Conservation (phyloP, 2,113 vertebrate species). For the Takifugu flavidus region DNA sequence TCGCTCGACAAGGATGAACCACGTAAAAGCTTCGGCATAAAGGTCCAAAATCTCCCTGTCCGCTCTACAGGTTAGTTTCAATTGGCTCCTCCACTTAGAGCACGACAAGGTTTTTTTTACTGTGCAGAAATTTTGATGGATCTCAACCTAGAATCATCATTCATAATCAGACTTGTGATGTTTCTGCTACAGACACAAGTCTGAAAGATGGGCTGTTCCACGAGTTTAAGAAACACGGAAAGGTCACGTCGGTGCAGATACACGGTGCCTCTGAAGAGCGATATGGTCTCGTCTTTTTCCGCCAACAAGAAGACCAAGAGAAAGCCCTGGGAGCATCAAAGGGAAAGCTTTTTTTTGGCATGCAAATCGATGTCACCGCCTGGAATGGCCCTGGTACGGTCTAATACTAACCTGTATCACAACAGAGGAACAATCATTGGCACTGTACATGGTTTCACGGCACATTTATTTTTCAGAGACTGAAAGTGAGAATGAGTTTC, state of each 20-base stretch:
- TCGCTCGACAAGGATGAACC: constrained; percentile 97
- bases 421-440: not conserved
- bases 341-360: constrained; percentile 98
- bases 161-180: constrained; percentile 2
- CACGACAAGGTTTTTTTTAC: not conserved
- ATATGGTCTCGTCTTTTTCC: constrained; percentile 96
- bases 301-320: constrained; percentile 98
- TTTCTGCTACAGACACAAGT: constrained; percentile 85
- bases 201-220: constrained; percentile 99
- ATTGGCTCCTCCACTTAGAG: not conserved
- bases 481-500: constrained; percentile 97
- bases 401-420: not conserved
- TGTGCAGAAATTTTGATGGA: constrained; percentile 1
- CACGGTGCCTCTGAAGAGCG: constrained; percentile 94
- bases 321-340: constrained; percentile 95
- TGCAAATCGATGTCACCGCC: constrained; percentile 98
- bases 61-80: constrained; percentile 89
- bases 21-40: constrained; percentile 98
- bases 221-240: constrained; percentile 98
- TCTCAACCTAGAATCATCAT: not conserved
- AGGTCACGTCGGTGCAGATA: constrained; percentile 98
- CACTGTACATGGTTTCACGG: constrained; percentile 1
- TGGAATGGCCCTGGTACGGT: constrained; percentile 94
- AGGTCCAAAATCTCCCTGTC: constrained; percentile 98
- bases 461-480: constrained; percentile 79